Percentiles rank a stretch among this genome's conserved stretches.
Evolutionary conservation across 2,888 invertebrate genomes (phyloP).

Genomic region (Anticlea derivata): DNA sequence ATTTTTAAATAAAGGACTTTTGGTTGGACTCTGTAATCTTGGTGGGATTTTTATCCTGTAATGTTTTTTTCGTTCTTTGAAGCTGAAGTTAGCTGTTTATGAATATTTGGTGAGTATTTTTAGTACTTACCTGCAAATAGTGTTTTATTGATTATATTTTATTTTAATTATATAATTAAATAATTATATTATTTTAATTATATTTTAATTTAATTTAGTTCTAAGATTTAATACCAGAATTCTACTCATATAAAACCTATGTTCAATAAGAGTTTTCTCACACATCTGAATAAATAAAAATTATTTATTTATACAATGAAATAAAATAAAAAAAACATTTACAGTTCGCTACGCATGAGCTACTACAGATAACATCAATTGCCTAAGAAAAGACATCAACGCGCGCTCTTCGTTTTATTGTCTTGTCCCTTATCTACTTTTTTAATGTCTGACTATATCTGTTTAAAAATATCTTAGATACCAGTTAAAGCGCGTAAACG

Average conservation of each 20-base stretch:
- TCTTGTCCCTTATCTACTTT: constrained; percentile 12
- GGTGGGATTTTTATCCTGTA: constrained; percentile 14
- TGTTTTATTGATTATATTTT: too few species aligned
- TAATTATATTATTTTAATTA: too few species aligned
- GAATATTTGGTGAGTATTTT: constrained; percentile 25
- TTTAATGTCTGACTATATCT: too few species aligned
- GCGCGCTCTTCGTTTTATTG: constrained; percentile 39
- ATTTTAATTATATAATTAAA: neutral
- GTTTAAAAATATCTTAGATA: too few species aligned
- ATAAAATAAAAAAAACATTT: constrained; percentile 1
- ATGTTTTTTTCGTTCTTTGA: constrained; percentile 15
- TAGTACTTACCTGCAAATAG: neutral
- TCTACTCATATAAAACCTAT: too few species aligned
- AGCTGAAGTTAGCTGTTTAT: constrained; percentile 17
- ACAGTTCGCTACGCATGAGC: constrained; percentile 3
- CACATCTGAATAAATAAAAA: too few species aligned
- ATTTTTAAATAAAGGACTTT: constrained; percentile 19
- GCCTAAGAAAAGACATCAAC: constrained; percentile 65
- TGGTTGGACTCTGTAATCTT: constrained; percentile 17
- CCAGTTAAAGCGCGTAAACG: too few species aligned
- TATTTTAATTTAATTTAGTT: too few species aligned
- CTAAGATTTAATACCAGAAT: too few species aligned
- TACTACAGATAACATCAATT: constrained; percentile 17
- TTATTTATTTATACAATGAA: neutral
- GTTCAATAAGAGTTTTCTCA: too few species aligned